phyloP scores from a whole-genome alignment of 2,888 invertebrate genomes.

The Cheilosia urbana region DNA sequence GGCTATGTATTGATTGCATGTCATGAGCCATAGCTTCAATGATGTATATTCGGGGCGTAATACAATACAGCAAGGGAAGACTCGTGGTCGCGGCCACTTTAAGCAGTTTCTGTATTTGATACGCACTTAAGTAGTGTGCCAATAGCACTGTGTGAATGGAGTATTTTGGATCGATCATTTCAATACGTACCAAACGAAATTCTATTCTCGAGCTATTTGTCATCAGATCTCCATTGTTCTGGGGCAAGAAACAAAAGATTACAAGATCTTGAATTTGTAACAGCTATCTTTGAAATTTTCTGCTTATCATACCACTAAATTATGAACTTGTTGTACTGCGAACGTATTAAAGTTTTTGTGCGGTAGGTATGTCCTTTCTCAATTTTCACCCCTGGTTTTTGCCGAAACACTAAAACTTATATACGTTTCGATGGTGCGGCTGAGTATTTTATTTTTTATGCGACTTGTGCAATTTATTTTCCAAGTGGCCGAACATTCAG shows the following conservation, averaged over 20 bases:
- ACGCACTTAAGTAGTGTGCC: no score
- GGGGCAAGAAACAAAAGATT: not conserved
- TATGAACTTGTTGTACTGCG: not conserved
- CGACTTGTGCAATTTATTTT: conserved; percentile 62
- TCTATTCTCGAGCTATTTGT: no score
- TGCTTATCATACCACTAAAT: conserved; percentile 1
- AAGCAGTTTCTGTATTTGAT: no score
- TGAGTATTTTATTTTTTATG: conserved; percentile 30
- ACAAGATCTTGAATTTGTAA: not conserved
- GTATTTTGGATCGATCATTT: no score
- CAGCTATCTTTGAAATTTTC: not conserved
- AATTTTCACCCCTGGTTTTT: conserved; percentile 30
- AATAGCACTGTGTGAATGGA: no score
- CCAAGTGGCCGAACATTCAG: conserved; percentile 68
- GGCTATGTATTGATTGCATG: conserved; percentile 6
- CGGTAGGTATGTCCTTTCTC: not conserved
- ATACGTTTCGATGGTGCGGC: conserved; percentile 23
- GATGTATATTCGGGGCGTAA: not conserved
- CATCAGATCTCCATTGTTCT: no score
- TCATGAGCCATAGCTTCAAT: not conserved
- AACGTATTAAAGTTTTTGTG: conserved; percentile 20
- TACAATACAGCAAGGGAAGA: not conserved
- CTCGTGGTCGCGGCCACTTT: no score
- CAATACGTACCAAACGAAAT: no score
- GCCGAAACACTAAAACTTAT: conserved; percentile 11